These are phyloP conservation scores for Amphiprion percula DNA, from an alignment of 2,113 vertebrate species.

Conservation along the genomic window DNA sequence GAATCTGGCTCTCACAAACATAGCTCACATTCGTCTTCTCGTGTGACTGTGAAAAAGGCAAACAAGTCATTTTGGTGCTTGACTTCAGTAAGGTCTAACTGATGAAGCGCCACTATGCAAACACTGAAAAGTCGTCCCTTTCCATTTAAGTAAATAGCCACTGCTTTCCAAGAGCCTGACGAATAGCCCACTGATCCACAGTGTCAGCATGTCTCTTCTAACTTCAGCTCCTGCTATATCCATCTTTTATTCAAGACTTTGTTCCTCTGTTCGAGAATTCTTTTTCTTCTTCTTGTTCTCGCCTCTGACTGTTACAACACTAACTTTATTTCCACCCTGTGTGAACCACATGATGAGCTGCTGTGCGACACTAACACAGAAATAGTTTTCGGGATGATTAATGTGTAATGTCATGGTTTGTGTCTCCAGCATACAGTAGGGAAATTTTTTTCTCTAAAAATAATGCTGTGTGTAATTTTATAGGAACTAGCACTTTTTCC, in stretches of 20 bases:
- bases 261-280: neutral
- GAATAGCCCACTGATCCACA: neutral
- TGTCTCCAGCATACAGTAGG: slow-evolving; percentile 5
- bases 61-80: neutral
- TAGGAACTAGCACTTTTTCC: neutral
- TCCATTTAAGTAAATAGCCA: neutral
- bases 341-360: neutral
- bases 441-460: slow-evolving; percentile 23
- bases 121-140: neutral
- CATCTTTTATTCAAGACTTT: slow-evolving; percentile 6
- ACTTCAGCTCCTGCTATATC: neutral
- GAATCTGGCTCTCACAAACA: neutral
- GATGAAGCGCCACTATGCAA: neutral
- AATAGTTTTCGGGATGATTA: slow-evolving; percentile 16
- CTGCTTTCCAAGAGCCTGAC: neutral
- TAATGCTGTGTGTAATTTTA: slow-evolving; percentile 3
- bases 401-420: slow-evolving; percentile 4
- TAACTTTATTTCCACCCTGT: slow-evolving; percentile 10
- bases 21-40: slow-evolving; percentile 10
- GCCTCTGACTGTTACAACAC: slow-evolving; percentile 4
- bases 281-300: neutral
- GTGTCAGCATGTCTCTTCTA: neutral
- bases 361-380: slow-evolving; percentile 15
- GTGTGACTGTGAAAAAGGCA: neutral
- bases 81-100: neutral